A percentile compares a stretch with the other conserved stretches of the same genome.
Evolutionary conservation across 1,140 invertebrate species (phyloP).

Genomic region (Drosophila guanche): DNA sequence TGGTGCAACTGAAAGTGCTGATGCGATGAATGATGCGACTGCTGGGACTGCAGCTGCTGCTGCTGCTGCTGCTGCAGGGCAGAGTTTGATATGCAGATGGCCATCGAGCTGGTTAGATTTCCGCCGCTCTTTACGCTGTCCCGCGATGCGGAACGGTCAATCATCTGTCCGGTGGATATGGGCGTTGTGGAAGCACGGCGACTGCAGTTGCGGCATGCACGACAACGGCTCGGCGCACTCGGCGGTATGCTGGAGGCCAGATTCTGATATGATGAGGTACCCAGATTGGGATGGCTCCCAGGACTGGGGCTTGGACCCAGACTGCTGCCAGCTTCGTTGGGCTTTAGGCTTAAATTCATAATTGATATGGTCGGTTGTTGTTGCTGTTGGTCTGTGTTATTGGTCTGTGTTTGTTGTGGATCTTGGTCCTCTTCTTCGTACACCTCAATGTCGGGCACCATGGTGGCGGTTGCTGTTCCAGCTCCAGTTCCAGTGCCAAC

Average conservation of each 20-base stretch:
- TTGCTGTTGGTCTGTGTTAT: slow-evolving; percentile 42
- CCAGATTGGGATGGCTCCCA: slow-evolving; percentile 83
- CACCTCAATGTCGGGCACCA: slow-evolving; percentile 94
- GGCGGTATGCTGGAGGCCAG: slow-evolving; percentile 85
- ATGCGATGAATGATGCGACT: slow-evolving; percentile 23
- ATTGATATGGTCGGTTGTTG: slow-evolving; percentile 82
- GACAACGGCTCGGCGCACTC: slow-evolving; percentile 85
- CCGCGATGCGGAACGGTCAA: slow-evolving; percentile 89
- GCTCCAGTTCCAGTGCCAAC: slow-evolving; percentile 58
- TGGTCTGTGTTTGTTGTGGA: slow-evolving; percentile 52
- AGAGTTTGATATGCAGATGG: slow-evolving; percentile 68
- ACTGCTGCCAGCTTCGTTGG: slow-evolving; percentile 28
- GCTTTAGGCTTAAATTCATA: slow-evolving; percentile 75
- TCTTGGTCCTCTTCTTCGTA: slow-evolving; percentile 87
- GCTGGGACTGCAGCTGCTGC: slow-evolving; percentile 43
- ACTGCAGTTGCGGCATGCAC: slow-evolving; percentile 87
- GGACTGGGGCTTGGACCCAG: slow-evolving; percentile 82
- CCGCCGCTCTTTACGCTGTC: slow-evolving; percentile 88
- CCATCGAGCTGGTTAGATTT: slow-evolving; percentile 74
- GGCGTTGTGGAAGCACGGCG: slow-evolving; percentile 90
- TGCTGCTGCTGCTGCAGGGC: slow-evolving; percentile 64
- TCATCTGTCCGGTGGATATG: slow-evolving; percentile 89
- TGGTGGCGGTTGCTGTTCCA: slow-evolving; percentile 70
- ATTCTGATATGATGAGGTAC: slow-evolving; percentile 84
- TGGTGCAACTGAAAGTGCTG: slow-evolving; percentile 42